Evolutionary conservation across 2,797 vertebrate species (phyloP).

Genomic region (Karalla daura): DNA sequence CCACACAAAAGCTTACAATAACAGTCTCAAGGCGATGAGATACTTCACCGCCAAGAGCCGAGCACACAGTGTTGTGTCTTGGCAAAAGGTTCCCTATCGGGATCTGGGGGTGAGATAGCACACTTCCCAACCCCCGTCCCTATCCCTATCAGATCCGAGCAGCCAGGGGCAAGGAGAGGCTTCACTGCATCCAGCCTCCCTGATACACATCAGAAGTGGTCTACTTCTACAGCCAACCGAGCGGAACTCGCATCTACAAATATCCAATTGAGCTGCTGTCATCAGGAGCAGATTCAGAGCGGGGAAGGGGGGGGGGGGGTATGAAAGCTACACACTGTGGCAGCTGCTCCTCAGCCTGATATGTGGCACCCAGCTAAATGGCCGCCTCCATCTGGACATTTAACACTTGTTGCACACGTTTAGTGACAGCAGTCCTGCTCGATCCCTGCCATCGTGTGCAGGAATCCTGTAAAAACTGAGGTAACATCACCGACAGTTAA

Average conservation of each 20-base stretch:
- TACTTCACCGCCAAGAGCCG: not conserved
- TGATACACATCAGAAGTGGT: slow-evolving; percentile 15
- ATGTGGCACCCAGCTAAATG: too few relatives aligned
- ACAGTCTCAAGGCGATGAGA: slow-evolving; percentile 9
- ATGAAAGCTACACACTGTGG: too few relatives aligned
- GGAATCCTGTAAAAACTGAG: too few relatives aligned
- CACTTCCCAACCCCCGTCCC: slow-evolving; percentile 5
- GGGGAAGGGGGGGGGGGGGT: too few relatives aligned
- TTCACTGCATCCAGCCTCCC: slow-evolving; percentile 42
- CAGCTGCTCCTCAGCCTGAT: too few relatives aligned
- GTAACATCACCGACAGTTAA: too few relatives aligned
- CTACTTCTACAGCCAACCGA: not conserved
- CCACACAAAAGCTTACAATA: slow-evolving; percentile 37
- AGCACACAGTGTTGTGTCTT: not conserved
- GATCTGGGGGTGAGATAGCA: slow-evolving; percentile 15
- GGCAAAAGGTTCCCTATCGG: slow-evolving; percentile 13
- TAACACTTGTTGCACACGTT: not conserved
- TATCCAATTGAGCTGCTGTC: slow-evolving; percentile 14
- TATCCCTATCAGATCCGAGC: slow-evolving; percentile 55
- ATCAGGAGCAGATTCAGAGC: not conserved
- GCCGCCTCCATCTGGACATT: too few relatives aligned
- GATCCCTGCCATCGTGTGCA: too few relatives aligned
- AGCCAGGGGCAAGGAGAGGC: slow-evolving; percentile 3
- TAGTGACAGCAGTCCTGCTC: too few relatives aligned
- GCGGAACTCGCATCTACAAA: slow-evolving; percentile 34